Conservation (phyloP, 1,140 invertebrate species). For the Pseudomyrmex gracilis region DNA sequence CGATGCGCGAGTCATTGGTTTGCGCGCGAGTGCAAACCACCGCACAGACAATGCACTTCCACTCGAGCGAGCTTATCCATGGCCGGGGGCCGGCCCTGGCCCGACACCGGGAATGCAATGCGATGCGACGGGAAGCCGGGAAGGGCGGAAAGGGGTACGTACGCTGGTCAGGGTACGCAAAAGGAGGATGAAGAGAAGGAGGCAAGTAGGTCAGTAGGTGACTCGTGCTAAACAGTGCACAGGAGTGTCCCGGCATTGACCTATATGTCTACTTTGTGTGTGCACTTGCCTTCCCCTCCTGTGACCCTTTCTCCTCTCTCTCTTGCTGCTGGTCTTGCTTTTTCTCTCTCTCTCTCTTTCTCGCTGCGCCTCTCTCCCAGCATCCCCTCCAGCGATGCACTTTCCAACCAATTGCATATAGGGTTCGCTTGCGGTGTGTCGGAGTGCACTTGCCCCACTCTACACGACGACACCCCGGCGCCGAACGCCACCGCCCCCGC, state of each 20-base stretch:
- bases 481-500: conserved; percentile 61
- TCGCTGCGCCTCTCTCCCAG: conserved; percentile 34
- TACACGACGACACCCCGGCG: conserved; percentile 65
- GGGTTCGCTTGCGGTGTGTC: conserved; percentile 64
- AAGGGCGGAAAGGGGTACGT: conserved; percentile 33
- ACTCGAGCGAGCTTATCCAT: not conserved
- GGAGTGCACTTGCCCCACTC: conserved; percentile 70
- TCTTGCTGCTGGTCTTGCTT: conserved; percentile 27
- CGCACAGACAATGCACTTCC: not conserved
- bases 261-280: conserved; percentile 76
- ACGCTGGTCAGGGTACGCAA: conserved; percentile 71
- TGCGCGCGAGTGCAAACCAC: not conserved
- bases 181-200: conserved; percentile 70
- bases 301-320: conserved; percentile 52
- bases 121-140: not conserved
- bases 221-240: conserved; percentile 75
- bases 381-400: conserved; percentile 68
- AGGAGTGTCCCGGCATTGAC: conserved; percentile 78
- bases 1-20: conserved; percentile 33
- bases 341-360: conserved; percentile 67
- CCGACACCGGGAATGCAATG: not conserved
- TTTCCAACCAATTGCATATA: conserved; percentile 75
- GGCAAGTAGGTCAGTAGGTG: conserved; percentile 78
- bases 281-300: conserved; percentile 62
- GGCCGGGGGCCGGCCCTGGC: not conserved